Conservation (phyloP, 2,797 vertebrate genomes). For the Myotis daubentonii region DNA sequence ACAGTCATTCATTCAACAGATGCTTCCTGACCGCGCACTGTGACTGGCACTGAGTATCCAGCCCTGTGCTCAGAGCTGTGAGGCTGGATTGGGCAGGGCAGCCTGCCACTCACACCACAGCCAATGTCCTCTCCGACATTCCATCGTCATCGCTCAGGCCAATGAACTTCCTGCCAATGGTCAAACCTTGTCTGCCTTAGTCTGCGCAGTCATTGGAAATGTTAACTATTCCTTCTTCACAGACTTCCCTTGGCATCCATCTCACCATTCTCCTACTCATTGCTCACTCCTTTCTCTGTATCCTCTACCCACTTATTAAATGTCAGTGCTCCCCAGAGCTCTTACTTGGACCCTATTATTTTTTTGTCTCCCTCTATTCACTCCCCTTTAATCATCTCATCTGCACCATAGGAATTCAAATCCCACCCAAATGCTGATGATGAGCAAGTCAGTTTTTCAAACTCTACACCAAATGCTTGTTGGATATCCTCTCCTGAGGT, state of each 20-base stretch:
- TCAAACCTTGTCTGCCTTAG: neutral
- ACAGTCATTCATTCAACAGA: neutral
- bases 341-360: neutral
- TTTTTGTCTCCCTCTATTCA: neutral
- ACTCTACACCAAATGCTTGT: neutral
- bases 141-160: neutral
- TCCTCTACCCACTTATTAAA: neutral
- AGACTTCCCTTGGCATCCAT: neutral
- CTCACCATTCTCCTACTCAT: no score
- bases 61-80: neutral
- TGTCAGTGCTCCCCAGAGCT: neutral
- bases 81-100: fast-evolving
- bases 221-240: neutral
- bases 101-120: fast-evolving
- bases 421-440: neutral
- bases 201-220: neutral
- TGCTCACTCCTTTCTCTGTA: neutral
- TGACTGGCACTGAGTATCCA: neutral
- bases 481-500: neutral
- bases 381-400: neutral
- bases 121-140: fast-evolving
- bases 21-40: fast-evolving
- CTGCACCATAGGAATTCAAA: neutral
- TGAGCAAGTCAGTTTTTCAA: fast-evolving
- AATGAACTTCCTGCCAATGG: neutral